Evolutionary conservation across 2,888 invertebrate genomes (phyloP).

Genomic region (Xylota segnis): DNA sequence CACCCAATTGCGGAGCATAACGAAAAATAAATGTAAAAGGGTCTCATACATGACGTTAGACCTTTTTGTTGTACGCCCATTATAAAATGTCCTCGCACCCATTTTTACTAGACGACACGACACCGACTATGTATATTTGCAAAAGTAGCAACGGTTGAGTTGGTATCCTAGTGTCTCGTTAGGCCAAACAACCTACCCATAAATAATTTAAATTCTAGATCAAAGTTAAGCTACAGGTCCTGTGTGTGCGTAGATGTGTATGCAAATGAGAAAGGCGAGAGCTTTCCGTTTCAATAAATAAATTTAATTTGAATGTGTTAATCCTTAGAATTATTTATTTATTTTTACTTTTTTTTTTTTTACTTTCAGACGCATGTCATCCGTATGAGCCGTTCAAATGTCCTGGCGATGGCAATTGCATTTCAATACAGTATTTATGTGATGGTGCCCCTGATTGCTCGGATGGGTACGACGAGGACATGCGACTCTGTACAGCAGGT

Average conservation of each 20-base stretch:
- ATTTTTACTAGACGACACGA: not conserved
- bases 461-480: conserved; percentile 98
- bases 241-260: not conserved
- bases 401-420: conserved; percentile 96
- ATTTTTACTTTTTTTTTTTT: conserved; percentile 24
- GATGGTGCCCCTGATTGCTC: conserved; percentile 97
- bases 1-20: not conserved
- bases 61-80: not conserved
- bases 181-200: not conserved
- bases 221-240: conserved; percentile 7
- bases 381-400: conserved; percentile 99
- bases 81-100: conserved; percentile 4
- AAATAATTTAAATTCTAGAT: conserved; percentile 11
- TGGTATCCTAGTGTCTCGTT: conserved; percentile 9
- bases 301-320: conserved; percentile 31
- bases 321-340: conserved; percentile 16
- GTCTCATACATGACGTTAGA: not conserved
- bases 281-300: conserved; percentile 29
- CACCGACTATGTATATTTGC: not conserved
- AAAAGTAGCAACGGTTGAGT: not conserved
- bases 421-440: conserved; percentile 98
- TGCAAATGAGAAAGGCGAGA: not conserved
- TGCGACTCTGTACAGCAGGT: conserved; percentile 97
- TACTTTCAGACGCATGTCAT: conserved; percentile 90
- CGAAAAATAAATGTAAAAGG: not conserved